These are phyloP conservation scores for Notoglanidium macrostoma DNA, from an alignment of 2,797 vertebrate species.

Conservation along the genomic window DNA sequence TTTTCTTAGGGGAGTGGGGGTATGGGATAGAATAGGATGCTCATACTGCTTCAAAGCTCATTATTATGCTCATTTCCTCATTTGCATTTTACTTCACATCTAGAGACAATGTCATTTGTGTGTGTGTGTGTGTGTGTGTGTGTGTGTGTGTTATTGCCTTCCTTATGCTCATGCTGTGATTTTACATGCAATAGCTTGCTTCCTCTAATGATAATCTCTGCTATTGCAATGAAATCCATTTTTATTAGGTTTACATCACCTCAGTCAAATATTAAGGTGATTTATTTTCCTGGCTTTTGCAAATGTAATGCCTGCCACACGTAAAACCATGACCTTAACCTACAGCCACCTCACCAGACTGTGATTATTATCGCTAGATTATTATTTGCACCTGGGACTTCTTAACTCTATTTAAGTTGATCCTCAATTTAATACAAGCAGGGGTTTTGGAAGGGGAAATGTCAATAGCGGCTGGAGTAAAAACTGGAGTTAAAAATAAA, in stretches of 20 bases:
- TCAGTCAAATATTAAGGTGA: neutral
- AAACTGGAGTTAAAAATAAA: neutral
- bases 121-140: neutral
- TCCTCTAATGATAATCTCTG: slow-evolving; percentile 12
- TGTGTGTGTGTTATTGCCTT: neutral
- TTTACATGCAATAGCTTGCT: slow-evolving; percentile 18
- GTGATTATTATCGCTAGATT: neutral
- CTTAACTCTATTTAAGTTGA: neutral
- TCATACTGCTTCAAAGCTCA: slow-evolving; percentile 43
- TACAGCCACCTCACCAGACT: neutral
- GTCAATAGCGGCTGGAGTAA: neutral
- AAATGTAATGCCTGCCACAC: neutral
- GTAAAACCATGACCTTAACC: slow-evolving; percentile 1
- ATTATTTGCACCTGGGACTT: neutral
- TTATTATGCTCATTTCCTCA: slow-evolving; percentile 12
- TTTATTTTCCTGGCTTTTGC: neutral
- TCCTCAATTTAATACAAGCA: neutral
- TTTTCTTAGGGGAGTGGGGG: slow-evolving; percentile 61
- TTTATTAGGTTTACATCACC: slow-evolving; percentile 3
- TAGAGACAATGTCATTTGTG: neutral
- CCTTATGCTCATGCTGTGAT: neutral
- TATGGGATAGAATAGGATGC: neutral
- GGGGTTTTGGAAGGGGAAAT: neutral
- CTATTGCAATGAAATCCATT: neutral
- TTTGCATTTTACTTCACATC: slow-evolving; percentile 21